Evolutionary conservation across 2,113 vertebrate genomes (phyloP), one percentile per base, ranked within the genome.

Genomic region (Petaurus breviceps): DNA sequence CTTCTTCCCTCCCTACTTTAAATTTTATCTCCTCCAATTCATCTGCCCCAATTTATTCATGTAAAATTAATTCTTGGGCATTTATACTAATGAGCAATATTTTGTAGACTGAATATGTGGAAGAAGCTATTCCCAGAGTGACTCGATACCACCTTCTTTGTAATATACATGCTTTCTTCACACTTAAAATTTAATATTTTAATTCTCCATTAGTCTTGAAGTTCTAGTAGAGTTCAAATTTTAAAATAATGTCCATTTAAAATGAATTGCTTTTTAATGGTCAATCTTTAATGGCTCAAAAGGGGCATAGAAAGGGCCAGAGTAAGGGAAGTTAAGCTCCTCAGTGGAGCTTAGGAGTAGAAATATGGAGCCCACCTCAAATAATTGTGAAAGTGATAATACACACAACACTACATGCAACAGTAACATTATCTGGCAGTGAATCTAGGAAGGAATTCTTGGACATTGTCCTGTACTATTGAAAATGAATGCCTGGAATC

Each of bases 401-500:
- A 96, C 95, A 96, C 93, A 93, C 22, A 22, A 90, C 31, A 93
- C 52, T 96, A 95, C 96, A 51, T 97, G 96, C 97, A 98, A 98
- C 77, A 96, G 95, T 46, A 50, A 68, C 93, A 95, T 96, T 97
- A 98, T 47, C 77, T 92, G 37, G 93, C 91, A 95, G 97, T 95
- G 97, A 94, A 96, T 98, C 96, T 98, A 96, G 96, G 94, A 97
- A 91, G 84, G 94, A 96, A 96, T 95, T 98, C 98, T 96, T 97
- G 89, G 96, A 92, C 91, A 97, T 95, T 95, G 97, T 96, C 94
- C 94, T 47, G 97, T 57, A 94, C 97, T 97, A 98, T 97, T 95
- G 97, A 98, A 98, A 97, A 93, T 92, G 96, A 98, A 98, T 95
- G 95, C 95, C 97, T 98, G 92, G 97, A 97, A 98, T 95, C 97